Evolutionary conservation across 2,888 invertebrate genomes (phyloP).

Genomic region (Cheilosia impressa): DNA sequence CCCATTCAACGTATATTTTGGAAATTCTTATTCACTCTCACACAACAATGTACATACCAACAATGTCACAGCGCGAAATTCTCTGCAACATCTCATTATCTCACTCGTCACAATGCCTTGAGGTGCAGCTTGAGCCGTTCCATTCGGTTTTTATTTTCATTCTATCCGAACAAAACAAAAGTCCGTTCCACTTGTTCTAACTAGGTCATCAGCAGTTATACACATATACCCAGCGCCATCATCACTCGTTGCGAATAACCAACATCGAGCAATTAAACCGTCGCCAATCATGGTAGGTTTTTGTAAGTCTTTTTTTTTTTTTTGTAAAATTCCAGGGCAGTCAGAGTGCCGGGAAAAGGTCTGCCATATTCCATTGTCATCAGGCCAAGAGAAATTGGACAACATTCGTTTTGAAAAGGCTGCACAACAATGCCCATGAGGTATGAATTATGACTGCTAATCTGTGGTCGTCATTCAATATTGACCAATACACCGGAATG

Average conservation of each 20-base stretch:
- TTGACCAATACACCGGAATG: neutral
- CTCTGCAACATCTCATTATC: constrained; percentile 30
- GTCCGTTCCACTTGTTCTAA: constrained; percentile 60
- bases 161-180: constrained; percentile 33
- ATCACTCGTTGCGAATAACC: neutral
- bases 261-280: neutral
- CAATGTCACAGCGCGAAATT: neutral
- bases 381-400: neutral
- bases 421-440: neutral
- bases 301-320: neutral
- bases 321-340: neutral
- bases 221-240: neutral
- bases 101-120: constrained; percentile 33
- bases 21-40: constrained; percentile 15
- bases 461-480: neutral
- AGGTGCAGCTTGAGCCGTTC: constrained; percentile 49
- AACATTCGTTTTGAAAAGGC: neutral
- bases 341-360: too few species aligned
- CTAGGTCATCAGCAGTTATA: constrained; percentile 40
- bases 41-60: neutral
- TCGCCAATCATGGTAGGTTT: neutral
- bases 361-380: neutral
- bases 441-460: neutral
- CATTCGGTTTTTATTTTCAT: constrained; percentile 23
- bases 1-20: neutral